phyloP scores from a whole-genome alignment of 1,140 invertebrate species.

The Trichonephila clavipes region DNA sequence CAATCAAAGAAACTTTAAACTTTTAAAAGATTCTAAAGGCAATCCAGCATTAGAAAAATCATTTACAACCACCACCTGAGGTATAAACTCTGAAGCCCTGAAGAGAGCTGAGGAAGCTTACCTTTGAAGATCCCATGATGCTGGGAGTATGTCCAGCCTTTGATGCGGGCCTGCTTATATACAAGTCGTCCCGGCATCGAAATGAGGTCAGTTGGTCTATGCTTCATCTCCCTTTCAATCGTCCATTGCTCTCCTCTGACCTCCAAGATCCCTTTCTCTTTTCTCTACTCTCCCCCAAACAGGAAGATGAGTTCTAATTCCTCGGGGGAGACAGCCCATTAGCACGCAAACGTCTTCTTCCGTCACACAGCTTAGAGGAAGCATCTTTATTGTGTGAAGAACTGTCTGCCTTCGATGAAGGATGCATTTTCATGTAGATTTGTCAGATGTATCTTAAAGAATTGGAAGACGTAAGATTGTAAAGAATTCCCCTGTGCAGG shows the following conservation, averaged over 20 bases:
- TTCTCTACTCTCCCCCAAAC: slow-evolving; percentile 5
- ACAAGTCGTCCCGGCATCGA: not conserved
- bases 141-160: not conserved
- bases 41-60: not conserved
- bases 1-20: not conserved
- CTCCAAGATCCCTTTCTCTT: not conserved
- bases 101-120: slow-evolving; percentile 7
- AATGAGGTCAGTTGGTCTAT: slow-evolving; percentile 55
- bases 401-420: no score
- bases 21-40: not conserved
- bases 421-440: no score
- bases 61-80: not conserved
- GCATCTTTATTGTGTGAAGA: no score
- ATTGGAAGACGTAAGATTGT: no score
- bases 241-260: slow-evolving; percentile 50
- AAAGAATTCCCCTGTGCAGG: no score
- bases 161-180: slow-evolving; percentile 25
- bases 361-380: not conserved
- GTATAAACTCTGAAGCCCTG: not conserved
- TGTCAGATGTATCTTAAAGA: no score
- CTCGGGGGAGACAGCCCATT: not conserved
- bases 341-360: not conserved
- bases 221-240: slow-evolving; percentile 52
- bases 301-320: slow-evolving; percentile 31
- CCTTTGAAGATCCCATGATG: slow-evolving; percentile 69